phyloP scores from a whole-genome alignment of 64 coral and sea anemone species.

The Acropora tenuis region DNA sequence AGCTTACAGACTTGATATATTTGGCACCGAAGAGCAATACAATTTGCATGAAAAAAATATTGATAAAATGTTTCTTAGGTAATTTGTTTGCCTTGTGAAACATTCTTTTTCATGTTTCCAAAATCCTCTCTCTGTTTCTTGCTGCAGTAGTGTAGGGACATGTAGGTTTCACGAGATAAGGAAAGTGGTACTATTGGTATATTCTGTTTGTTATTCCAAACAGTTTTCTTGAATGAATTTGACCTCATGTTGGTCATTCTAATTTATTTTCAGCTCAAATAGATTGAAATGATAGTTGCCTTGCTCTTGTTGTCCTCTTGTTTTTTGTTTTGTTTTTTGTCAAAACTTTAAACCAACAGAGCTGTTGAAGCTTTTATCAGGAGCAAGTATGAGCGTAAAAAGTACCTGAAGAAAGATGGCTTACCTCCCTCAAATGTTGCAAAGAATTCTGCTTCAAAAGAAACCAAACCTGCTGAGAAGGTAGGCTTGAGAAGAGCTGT shows the following conservation, averaged over 20 bases:
- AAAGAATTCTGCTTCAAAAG: constrained; percentile 40
- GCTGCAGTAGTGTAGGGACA: too few species aligned
- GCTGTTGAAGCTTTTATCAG: constrained; percentile 85
- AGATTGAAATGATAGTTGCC: neutral
- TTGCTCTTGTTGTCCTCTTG: neutral
- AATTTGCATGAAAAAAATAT: too few species aligned
- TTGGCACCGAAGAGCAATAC: too few species aligned
- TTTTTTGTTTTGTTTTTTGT: constrained; percentile 23
- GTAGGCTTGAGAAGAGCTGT: neutral
- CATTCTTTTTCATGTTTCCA: too few species aligned
- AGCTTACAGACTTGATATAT: too few species aligned
- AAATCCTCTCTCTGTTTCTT: too few species aligned
- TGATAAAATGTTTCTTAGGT: too few species aligned
- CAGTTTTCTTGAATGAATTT: too few species aligned
- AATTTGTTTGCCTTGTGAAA: too few species aligned
- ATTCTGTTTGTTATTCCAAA: too few species aligned
- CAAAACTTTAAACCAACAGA: constrained; percentile 32
- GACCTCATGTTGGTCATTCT: neutral
- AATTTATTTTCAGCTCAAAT: neutral
- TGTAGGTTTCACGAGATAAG: too few species aligned
- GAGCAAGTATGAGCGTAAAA: constrained; percentile 87
- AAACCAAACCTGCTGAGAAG: constrained; percentile 19
- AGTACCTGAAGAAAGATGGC: constrained; percentile 89
- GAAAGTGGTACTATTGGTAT: too few species aligned
- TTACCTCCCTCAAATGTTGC: constrained; percentile 50